A percentile compares a stretch with the other conserved stretches of the same genome.
phyloP scores from a whole-genome alignment of 2,113 vertebrate genomes.

The Diadophis punctatus region DNA sequence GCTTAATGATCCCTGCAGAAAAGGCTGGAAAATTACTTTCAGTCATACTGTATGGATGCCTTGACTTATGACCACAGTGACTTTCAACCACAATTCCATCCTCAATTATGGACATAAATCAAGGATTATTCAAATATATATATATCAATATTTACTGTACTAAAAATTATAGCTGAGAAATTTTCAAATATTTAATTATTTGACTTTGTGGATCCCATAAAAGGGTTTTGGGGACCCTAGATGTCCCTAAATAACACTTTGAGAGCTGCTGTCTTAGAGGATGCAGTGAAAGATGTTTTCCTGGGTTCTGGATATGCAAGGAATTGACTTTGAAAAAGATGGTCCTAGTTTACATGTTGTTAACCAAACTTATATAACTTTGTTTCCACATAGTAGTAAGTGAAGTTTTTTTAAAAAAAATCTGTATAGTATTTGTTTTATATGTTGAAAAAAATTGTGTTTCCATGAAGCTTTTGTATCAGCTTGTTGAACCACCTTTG shows the following conservation, averaged over 20 bases:
- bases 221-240: background rate
- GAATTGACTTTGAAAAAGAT: background rate
- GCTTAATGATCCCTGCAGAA: too few relatives aligned
- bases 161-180: background rate
- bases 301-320: background rate
- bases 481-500: constrained; percentile 24
- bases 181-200: background rate
- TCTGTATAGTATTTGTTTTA: constrained; percentile 7
- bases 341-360: too few relatives aligned
- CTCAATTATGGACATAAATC: too few relatives aligned
- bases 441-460: constrained; percentile 33
- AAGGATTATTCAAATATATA: background rate
- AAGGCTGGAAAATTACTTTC: too few relatives aligned
- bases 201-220: background rate
- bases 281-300: background rate
- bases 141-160: background rate
- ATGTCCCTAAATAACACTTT: background rate
- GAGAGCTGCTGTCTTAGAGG: background rate
- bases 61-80: too few relatives aligned
- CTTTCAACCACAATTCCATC: too few relatives aligned
- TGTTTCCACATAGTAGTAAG: background rate
- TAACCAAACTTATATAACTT: background rate
- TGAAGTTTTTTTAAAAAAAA: background rate
- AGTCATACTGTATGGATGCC: too few relatives aligned
- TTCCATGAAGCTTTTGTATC: background rate